Evolutionary conservation across 2,888 invertebrate species (phyloP).

Genomic region (Steinernema scapterisci): DNA sequence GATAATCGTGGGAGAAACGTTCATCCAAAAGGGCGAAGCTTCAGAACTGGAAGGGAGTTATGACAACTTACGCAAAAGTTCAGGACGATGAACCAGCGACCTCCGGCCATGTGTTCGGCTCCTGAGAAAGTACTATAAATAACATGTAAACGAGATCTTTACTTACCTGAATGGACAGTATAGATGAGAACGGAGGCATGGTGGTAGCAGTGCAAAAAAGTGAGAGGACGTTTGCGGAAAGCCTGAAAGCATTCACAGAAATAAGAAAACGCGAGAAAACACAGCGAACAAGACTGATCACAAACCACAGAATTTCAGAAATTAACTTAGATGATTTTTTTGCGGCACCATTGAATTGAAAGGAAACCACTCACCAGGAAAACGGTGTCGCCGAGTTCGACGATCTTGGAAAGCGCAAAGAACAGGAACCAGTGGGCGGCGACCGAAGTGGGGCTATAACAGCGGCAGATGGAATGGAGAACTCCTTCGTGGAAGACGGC

Average conservation of each 20-base stretch:
- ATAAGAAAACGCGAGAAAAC: no score
- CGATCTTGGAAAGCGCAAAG: slow-evolving; percentile 43
- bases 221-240: slow-evolving; percentile 39
- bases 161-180: slow-evolving; percentile 36
- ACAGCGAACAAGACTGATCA: no score
- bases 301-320: no score
- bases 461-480: slow-evolving; percentile 38
- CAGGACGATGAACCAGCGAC: slow-evolving; percentile 54
- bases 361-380: slow-evolving; percentile 31
- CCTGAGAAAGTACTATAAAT: background rate
- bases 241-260: slow-evolving; percentile 15
- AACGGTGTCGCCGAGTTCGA: slow-evolving; percentile 44
- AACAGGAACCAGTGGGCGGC: slow-evolving; percentile 41
- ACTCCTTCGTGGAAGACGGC: slow-evolving; percentile 37
- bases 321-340: no score
- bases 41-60: no score
- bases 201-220: slow-evolving; percentile 42
- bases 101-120: slow-evolving; percentile 36
- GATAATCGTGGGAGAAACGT: no score
- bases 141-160: background rate
- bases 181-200: slow-evolving; percentile 43
- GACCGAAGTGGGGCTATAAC: slow-evolving; percentile 37
- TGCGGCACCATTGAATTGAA: no score
- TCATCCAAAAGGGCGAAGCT: no score
- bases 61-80: slow-evolving; percentile 66